A percentile compares a stretch with the other conserved stretches of the same genome.
These are phyloP conservation scores for Eublepharis macularius DNA, from an alignment of 2,113 vertebrate species.

Conservation along the genomic window DNA sequence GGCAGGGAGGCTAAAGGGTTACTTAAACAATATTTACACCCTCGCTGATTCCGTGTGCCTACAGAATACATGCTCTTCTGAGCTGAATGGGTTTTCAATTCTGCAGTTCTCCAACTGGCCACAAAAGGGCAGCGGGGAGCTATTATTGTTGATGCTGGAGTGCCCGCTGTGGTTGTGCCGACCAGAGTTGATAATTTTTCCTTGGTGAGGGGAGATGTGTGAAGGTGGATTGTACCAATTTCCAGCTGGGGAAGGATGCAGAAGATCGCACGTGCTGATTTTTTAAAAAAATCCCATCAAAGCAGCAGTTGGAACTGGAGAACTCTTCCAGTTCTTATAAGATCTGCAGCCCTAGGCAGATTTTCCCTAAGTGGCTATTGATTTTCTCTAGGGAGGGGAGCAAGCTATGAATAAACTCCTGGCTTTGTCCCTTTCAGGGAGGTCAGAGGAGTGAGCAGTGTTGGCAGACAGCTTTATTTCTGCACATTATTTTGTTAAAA, in stretches of 20 bases:
- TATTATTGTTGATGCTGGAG: neutral
- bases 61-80: neutral
- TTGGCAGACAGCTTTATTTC: neutral
- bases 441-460: neutral
- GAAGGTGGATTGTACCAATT: neutral
- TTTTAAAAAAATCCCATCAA: neutral
- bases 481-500: neutral
- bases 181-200: neutral
- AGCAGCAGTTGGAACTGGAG: neutral
- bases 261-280: neutral
- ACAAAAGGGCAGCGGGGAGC: neutral
- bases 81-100: neutral
- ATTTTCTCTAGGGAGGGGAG: neutral
- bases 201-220: neutral
- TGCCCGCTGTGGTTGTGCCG: neutral
- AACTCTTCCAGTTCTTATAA: neutral
- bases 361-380: constrained; percentile 12
- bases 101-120: neutral
- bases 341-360: neutral
- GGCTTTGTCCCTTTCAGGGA: neutral
- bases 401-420: constrained; percentile 4
- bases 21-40: too few relatives aligned
- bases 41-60: neutral
- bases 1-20: too few relatives aligned
- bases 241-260: too few relatives aligned